A percentile compares a stretch with the other conserved stretches of the same genome.
Conservation (phyloP, 2,888 invertebrate species). For the Eremobia ochroleuca region DNA sequence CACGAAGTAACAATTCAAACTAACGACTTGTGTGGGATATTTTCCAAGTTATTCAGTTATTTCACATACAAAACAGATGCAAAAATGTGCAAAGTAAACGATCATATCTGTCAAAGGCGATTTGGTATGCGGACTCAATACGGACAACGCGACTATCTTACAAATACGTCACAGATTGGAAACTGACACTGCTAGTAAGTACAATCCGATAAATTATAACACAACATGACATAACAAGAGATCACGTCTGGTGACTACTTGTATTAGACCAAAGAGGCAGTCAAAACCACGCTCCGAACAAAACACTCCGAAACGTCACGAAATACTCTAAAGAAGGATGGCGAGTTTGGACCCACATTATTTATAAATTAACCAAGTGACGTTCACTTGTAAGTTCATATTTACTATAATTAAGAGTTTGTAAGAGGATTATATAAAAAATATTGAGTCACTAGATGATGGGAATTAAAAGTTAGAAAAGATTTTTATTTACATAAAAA, state of each 20-base stretch:
- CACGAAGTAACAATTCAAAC: conserved; percentile 9
- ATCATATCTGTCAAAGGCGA: conserved; percentile 49
- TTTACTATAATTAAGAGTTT: no score
- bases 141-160: conserved; percentile 15
- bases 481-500: no score
- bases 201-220: not conserved
- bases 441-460: no score
- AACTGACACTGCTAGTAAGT: not conserved
- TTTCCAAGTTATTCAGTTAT: conserved; percentile 29
- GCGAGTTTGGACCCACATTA: no score
- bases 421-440: no score
- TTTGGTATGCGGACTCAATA: conserved; percentile 41
- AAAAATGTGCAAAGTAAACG: conserved; percentile 48
- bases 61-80: conserved; percentile 27
- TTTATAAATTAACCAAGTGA: no score
- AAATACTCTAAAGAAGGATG: not conserved
- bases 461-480: no score
- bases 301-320: not conserved
- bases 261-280: no score
- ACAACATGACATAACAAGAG: no score
- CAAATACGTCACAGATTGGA: conserved; percentile 38
- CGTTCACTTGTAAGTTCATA: no score
- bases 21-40: conserved; percentile 47
- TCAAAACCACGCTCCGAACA: not conserved
- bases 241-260: no score